These are phyloP conservation scores for Manduca sexta DNA, from an alignment of 1,140 invertebrate species.

Conservation along the genomic window DNA sequence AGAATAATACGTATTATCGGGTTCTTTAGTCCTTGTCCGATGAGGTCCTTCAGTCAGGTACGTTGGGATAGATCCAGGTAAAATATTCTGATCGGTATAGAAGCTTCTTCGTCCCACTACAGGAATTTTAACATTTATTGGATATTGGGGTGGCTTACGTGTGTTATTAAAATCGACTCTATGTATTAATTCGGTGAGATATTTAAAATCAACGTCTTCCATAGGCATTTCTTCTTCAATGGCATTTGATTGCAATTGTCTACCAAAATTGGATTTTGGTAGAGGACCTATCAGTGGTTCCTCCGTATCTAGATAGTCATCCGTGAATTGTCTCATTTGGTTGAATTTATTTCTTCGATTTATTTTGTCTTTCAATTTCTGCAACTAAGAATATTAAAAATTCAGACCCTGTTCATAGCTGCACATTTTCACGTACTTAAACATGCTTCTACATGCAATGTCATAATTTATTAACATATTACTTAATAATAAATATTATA, in stretches of 20 bases:
- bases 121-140: background rate
- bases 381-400: constrained; percentile 26
- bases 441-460: no score
- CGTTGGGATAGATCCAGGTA: background rate
- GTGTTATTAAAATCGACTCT: constrained; percentile 26
- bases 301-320: background rate
- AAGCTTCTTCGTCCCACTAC: constrained; percentile 5
- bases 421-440: no score
- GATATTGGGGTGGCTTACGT: background rate
- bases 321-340: background rate
- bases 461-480: background rate
- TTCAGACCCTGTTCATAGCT: no score
- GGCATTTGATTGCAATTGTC: background rate
- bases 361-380: constrained; percentile 27
- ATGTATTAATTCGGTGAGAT: constrained; percentile 46
- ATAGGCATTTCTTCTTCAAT: constrained; percentile 2
- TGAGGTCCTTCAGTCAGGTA: background rate
- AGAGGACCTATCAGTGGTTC: constrained; percentile 1
- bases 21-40: background rate
- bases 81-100: background rate
- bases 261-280: background rate
- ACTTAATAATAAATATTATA: background rate
- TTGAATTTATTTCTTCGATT: constrained; percentile 21
- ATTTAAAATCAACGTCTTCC: constrained; percentile 54
- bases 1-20: constrained; percentile 38